Evolutionary conservation across 2,888 invertebrate species (phyloP).

Genomic region (Aporophyla lueneburgensis): DNA sequence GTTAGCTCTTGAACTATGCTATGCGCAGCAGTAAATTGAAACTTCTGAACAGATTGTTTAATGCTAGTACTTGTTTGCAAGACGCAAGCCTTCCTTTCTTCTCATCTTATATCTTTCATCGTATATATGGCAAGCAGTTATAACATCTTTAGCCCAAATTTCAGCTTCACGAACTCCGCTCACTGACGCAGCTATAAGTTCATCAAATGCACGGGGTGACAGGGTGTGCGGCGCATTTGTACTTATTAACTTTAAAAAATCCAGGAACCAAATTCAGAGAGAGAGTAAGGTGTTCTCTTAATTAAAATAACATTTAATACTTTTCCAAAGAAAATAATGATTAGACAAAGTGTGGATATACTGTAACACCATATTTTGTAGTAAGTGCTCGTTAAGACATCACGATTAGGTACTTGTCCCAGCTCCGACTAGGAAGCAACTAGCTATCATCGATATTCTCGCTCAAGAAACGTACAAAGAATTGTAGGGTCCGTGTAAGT

Average conservation of each 20-base stretch:
- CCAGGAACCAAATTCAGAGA: not conserved
- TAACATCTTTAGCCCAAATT: too few species aligned
- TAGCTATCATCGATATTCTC: not conserved
- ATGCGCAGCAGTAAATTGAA: not conserved
- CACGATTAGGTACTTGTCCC: not conserved
- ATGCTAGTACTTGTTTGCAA: not conserved
- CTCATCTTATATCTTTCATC: too few species aligned
- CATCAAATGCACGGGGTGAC: too few species aligned
- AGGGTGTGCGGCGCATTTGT: too few species aligned
- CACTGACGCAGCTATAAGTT: too few species aligned
- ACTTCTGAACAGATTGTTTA: not conserved
- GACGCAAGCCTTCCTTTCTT: not conserved
- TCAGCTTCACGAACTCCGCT: too few species aligned
- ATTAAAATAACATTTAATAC: slow-evolving; percentile 8
- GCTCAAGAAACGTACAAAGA: not conserved
- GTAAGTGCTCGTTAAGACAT: not conserved
- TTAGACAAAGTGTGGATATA: slow-evolving; percentile 3
- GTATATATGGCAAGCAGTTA: too few species aligned
- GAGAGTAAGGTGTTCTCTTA: not conserved
- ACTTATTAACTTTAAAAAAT: not conserved
- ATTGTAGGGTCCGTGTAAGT: not conserved
- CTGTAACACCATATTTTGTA: slow-evolving; percentile 29
- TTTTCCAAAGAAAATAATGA: not conserved
- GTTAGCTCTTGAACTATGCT: not conserved
- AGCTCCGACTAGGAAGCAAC: not conserved